A percentile compares a stretch with the other conserved stretches of the same genome.
phyloP scores from a whole-genome alignment of 2,113 vertebrate species.

The Forbesichthys papilliferus region DNA sequence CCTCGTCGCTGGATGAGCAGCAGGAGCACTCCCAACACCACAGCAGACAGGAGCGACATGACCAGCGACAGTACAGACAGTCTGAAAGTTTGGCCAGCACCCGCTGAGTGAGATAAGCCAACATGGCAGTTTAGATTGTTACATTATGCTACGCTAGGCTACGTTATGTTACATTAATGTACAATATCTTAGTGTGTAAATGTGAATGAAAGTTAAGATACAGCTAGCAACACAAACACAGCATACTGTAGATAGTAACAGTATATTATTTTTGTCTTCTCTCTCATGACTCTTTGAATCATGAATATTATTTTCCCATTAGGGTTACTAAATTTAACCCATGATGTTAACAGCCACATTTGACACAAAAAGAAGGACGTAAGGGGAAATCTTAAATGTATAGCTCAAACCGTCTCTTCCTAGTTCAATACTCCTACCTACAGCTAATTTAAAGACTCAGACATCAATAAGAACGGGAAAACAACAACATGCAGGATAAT shows the following conservation, averaged over 20 bases:
- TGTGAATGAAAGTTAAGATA: background rate
- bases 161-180: background rate
- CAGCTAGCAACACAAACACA: background rate
- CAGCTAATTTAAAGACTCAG: no score
- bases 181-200: no score
- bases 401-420: no score
- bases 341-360: no score
- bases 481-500: background rate
- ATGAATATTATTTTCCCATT: no score
- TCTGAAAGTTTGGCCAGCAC: conserved; percentile 85
- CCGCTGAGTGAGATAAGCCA: conserved; percentile 67
- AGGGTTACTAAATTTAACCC: no score
- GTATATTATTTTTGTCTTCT: background rate
- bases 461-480: background rate
- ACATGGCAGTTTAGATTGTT: background rate
- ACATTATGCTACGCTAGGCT: background rate
- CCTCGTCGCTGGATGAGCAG: conserved; percentile 84
- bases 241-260: background rate
- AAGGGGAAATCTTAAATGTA: no score
- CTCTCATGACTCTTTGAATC: no score
- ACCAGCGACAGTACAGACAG: conserved; percentile 86
- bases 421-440: no score
- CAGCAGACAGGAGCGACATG: conserved; percentile 80
- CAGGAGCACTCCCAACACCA: conserved; percentile 87
- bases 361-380: no score